Percentiles rank a stretch among this genome's conserved stretches.
Evolutionary conservation across 2,888 invertebrate genomes (phyloP).

Genomic region (Opisthograptis luteolata): DNA sequence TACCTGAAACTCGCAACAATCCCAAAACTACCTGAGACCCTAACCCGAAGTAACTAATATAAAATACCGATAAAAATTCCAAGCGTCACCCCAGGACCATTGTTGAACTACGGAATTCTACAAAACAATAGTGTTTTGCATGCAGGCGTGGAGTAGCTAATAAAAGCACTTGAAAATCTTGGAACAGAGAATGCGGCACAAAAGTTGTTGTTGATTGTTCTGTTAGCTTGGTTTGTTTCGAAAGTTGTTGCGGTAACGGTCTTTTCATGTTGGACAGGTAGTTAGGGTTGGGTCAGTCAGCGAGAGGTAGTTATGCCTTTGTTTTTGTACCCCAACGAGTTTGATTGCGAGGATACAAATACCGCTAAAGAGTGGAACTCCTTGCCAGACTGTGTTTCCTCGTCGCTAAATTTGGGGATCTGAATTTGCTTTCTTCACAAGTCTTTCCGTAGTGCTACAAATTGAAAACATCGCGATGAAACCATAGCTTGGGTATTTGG

Average conservation of each 20-base stretch:
- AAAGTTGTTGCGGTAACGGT: constrained; percentile 30
- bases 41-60: constrained; percentile 6
- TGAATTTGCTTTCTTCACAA: no score
- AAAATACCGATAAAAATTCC: constrained; percentile 36
- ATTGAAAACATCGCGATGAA: no score
- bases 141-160: constrained; percentile 38
- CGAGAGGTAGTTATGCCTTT: not conserved
- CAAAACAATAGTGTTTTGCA: constrained; percentile 37
- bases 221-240: constrained; percentile 22
- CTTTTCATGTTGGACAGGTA: constrained; percentile 34
- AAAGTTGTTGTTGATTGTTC: constrained; percentile 32
- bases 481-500: no score
- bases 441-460: no score
- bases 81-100: constrained; percentile 37
- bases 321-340: no score
- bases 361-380: no score
- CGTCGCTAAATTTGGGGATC: no score
- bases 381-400: no score
- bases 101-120: constrained; percentile 45
- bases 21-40: constrained; percentile 29
- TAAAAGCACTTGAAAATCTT: constrained; percentile 42
- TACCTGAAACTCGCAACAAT: constrained; percentile 1
- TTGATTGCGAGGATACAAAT: no score
- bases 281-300: constrained; percentile 15
- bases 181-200: constrained; percentile 42